phyloP scores from a whole-genome alignment of 1,140 invertebrate genomes.

The Euura saliciscinereae region DNA sequence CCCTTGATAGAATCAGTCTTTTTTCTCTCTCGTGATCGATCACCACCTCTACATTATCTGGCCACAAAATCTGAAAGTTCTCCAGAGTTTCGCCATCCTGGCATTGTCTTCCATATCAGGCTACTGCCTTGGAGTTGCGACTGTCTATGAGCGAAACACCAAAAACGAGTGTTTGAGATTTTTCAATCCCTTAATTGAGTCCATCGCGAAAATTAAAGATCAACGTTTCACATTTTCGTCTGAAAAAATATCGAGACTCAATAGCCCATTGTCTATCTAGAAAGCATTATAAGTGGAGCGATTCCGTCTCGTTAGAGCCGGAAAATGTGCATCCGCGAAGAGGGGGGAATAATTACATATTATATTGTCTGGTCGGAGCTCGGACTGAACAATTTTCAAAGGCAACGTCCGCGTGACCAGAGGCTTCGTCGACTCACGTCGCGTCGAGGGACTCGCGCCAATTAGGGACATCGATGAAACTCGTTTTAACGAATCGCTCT shows the following conservation, averaged over 20 bases:
- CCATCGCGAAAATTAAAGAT: too few species aligned
- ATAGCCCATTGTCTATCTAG: too few species aligned
- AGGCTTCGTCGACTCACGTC: not conserved
- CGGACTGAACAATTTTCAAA: not conserved
- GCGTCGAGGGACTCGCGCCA: constrained; percentile 26
- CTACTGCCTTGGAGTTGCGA: not conserved
- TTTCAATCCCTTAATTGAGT: too few species aligned
- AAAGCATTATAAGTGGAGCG: too few species aligned
- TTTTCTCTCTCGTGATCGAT: not conserved
- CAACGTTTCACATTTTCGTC: too few species aligned
- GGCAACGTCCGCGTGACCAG: not conserved
- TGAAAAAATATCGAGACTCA: too few species aligned
- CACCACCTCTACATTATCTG: not conserved
- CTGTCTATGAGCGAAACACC: not conserved
- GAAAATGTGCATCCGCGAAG: not conserved
- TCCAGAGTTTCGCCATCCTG: not conserved
- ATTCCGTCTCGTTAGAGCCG: too few species aligned
- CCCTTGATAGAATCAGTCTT: not conserved
- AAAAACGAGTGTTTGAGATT: not conserved
- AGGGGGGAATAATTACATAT: not conserved
- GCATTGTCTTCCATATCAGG: constrained; percentile 6
- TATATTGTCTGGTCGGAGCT: not conserved
- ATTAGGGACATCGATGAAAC: constrained; percentile 41
- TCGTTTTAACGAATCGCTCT: constrained; percentile 32
- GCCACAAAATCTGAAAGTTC: not conserved